Evolutionary conservation across 2,113 vertebrate genomes (phyloP), one percentile per base, ranked within the genome.

Genomic region (Zootoca vivipara): DNA sequence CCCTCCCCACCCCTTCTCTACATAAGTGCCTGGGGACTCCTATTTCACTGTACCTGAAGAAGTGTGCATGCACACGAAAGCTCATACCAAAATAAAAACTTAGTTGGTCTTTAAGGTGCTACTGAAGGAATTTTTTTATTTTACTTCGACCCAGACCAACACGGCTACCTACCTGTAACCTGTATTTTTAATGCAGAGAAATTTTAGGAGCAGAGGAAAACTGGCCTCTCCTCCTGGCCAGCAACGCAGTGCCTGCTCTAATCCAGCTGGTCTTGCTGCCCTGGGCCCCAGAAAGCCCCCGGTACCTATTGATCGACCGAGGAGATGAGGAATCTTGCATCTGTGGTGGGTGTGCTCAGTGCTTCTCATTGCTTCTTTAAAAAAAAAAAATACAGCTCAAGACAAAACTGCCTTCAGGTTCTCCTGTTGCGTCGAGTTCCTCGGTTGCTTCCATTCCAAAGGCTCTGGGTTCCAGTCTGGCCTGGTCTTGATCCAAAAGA

Each of bases 231-330:
- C 97, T 99, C 35, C 96, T 99, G 79, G 97, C 98, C 58, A 98
- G 98, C 95, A 98, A 98, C 74, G 96, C 95, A 28, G 93, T 98
- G 65, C 98, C 98, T 1, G 97, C 97, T 40, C 33, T 98, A n/a
- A 96, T 99, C 82, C 98, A 99, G 95, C 96, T 99, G 28, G 81
- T 95, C 10, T 96, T 95, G 78, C 95, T 99, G 92, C 98, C 98
- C 2, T 98, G 98, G 97, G 95, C 98, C 86, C 98, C 98, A 7
- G 98, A 99, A 93, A 99, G 98, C 87, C 98, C 98, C 22, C 96
- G 98, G 28, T 99, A 98, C 92, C 96, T 99, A 89, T 96, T 99
- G 91, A 98, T 98, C 65, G 98, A 99, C 95, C 46, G 93, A 78
- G 97, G 97, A 30, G 98, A 99, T 89, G 96, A 97, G 26, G 95